Conservation (phyloP, 2,113 vertebrate species). For the Cairina moschata region DNA sequence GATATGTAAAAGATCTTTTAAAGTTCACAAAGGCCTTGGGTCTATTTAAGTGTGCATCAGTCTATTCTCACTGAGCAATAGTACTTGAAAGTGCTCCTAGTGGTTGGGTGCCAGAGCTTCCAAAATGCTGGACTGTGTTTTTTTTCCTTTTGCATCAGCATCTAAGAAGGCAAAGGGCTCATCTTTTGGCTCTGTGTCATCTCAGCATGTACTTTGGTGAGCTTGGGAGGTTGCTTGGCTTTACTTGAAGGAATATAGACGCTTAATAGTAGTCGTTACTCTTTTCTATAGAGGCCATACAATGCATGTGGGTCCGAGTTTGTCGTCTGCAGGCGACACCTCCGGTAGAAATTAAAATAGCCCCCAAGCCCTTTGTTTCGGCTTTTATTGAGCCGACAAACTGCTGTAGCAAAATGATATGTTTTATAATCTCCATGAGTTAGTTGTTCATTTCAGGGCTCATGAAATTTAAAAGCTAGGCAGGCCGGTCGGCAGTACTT, state of each 20-base stretch:
- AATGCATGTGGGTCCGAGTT: background rate
- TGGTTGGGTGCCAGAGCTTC: background rate
- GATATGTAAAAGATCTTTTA: background rate
- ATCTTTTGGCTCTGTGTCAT: background rate
- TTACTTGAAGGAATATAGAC: background rate
- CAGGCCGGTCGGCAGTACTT: background rate
- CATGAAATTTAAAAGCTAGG: slow-evolving; percentile 28
- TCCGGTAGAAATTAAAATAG: background rate
- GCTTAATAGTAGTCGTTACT: background rate
- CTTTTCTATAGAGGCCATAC: background rate
- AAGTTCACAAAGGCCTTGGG: background rate
- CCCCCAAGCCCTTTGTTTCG: background rate
- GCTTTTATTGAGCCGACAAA: background rate
- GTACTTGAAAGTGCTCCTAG: background rate
- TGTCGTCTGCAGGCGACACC: fast-evolving
- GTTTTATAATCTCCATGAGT: slow-evolving; percentile 30
- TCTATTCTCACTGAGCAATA: background rate
- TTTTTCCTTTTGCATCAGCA: background rate
- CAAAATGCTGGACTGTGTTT: background rate
- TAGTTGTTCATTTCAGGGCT: slow-evolving; percentile 52
- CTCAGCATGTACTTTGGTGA: background rate
- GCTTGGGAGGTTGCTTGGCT: background rate
- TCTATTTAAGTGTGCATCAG: background rate
- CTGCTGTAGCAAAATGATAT: background rate
- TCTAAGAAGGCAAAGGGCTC: background rate